phyloP scores from a whole-genome alignment of 2,888 invertebrate genomes.

The Papilio demoleus region DNA sequence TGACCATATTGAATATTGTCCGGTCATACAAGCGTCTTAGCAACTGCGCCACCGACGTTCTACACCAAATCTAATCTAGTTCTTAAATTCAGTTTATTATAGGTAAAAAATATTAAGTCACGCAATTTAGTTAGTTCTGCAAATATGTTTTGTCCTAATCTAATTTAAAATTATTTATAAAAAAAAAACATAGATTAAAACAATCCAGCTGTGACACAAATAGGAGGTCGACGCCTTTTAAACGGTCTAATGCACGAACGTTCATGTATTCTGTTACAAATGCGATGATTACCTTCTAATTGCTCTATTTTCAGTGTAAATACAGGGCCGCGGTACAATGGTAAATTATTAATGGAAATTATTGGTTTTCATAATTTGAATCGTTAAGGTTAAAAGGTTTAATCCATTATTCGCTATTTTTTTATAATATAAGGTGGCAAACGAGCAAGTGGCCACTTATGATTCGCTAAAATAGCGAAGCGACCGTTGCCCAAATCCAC shows the following conservation, averaged over 20 bases:
- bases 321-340: slow-evolving; percentile 7
- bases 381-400: background rate
- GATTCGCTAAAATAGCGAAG: too few relatives aligned
- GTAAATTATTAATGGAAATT: slow-evolving; percentile 5
- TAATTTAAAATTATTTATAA: slow-evolving; percentile 14
- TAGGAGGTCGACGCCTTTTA: slow-evolving; percentile 37
- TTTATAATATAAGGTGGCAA: too few relatives aligned
- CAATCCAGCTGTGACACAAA: slow-evolving; percentile 30
- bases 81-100: too few relatives aligned
- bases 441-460: too few relatives aligned
- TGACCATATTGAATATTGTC: too few relatives aligned
- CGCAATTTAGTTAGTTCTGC: background rate
- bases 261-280: slow-evolving; percentile 41
- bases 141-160: slow-evolving; percentile 18
- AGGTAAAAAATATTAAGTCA: too few relatives aligned
- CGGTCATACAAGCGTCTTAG: too few relatives aligned
- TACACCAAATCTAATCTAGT: too few relatives aligned
- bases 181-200: slow-evolving; percentile 19
- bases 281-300: slow-evolving; percentile 42
- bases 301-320: slow-evolving; percentile 35
- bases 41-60: too few relatives aligned
- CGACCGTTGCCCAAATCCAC: too few relatives aligned
- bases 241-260: slow-evolving; percentile 41
- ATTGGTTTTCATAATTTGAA: slow-evolving; percentile 21
- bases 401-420: too few relatives aligned